Base-by-base conservation (phyloP, 2,888 invertebrate genomes). In the Tuta absoluta region DNA sequence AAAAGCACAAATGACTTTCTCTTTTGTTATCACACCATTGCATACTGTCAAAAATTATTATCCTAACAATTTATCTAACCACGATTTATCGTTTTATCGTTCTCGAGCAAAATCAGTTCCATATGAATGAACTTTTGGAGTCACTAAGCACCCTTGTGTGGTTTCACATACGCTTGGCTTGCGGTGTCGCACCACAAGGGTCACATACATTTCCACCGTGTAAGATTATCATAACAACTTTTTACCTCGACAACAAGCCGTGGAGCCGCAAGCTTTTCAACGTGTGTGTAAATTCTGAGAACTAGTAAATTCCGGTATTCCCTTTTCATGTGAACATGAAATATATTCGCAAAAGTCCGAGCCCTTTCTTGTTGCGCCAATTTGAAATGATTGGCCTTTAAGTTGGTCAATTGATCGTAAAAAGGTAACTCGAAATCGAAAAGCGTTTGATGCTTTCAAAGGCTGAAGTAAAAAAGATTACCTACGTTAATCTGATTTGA, bases 101-200 rank as follows among this genome's bases (percentile, higher is more conserved):
- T 85, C 79, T 80, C 73, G 75, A 75, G 75, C 75, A 75, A 75
- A 82, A 86, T 85, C 79, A 76, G 75, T 87, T 87, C 86, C 87
- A 75, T 77, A 62, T 68, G 81, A 81, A 79, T 78, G 80, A 77
- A 60, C 82, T 82, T 87, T 90, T 89, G 86, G 86, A 81, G 81
- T 76, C 85, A 86, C 84, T 75, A 77, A 81, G 70, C 67, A 81
- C 80, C 79, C 78, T 74, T 78, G 74, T 76, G 78, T 33, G 33
- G 33, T 33, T 33, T 1, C 33, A 33, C 33, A 33, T 10, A 33
- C 8, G 33, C 33, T 33, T 3, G 33, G 10, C 4, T 33, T 33
- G 33, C 33, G 33, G 33, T 8, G 33, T 10, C 33, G 33, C 10
- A 10, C 4, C 8, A 8, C n/a, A n/a, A n/a, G n/a, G n/a, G n/a